phyloP scores from a whole-genome alignment of 92 coral and sea anemone species.

The Palythoa grandiflora region DNA sequence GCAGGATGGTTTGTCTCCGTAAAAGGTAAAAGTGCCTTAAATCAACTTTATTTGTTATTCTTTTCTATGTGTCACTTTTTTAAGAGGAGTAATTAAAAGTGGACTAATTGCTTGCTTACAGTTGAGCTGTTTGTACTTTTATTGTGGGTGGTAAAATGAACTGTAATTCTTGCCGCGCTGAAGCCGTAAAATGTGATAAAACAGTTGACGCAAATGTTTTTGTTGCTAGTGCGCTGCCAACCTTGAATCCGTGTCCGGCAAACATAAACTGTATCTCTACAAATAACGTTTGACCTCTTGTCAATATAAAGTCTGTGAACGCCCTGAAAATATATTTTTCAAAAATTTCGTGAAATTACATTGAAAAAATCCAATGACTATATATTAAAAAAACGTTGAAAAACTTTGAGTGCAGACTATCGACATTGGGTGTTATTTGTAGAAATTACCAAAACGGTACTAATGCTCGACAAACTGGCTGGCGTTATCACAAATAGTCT shows the following conservation, averaged over 20 bases:
- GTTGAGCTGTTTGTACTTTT: not conserved
- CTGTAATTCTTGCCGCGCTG: not conserved
- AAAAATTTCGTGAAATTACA: not conserved
- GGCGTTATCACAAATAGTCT: not conserved
- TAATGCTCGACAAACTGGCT: not conserved
- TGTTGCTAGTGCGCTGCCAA: not conserved
- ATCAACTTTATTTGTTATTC: not conserved
- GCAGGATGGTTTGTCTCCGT: not conserved
- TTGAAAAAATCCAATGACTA: not conserved
- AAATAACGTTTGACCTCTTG: not conserved
- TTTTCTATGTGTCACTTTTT: not conserved
- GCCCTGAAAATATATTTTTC: not conserved
- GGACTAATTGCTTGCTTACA: not conserved
- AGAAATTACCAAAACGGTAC: not conserved
- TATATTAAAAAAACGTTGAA: not conserved
- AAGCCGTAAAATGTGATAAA: not conserved
- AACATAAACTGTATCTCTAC: not conserved
- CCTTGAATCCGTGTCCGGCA: not conserved
- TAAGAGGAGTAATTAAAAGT: not conserved
- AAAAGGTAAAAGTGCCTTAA: not conserved
- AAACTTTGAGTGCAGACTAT: too few relatives aligned
- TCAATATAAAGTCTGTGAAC: not conserved
- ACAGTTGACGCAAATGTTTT: not conserved
- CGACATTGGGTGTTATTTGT: too few relatives aligned
- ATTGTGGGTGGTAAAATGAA: not conserved